phyloP scores from a whole-genome alignment of 1,140 invertebrate genomes.

The Heliconius eleuchia region DNA sequence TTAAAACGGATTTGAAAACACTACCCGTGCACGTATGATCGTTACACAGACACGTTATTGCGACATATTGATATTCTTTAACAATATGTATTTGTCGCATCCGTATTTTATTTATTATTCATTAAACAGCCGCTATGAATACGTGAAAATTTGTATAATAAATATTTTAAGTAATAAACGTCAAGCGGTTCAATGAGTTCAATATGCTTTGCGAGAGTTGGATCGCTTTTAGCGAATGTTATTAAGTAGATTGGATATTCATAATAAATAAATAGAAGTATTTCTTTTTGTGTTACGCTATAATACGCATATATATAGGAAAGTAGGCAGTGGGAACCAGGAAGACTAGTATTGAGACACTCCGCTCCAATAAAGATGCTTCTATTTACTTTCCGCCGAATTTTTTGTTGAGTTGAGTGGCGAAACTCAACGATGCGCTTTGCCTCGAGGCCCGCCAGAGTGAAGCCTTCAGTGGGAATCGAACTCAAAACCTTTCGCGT shows the following conservation, averaged over 20 bases:
- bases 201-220: conserved; percentile 14
- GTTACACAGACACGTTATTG: neutral
- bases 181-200: conserved; percentile 9
- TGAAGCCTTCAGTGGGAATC: too few species aligned
- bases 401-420: too few species aligned
- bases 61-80: neutral
- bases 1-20: neutral
- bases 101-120: neutral
- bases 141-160: neutral
- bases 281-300: too few species aligned
- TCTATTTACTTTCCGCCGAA: too few species aligned
- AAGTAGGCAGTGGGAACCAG: too few species aligned
- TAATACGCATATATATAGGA: too few species aligned
- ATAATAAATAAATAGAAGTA: neutral
- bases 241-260: neutral
- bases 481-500: too few species aligned
- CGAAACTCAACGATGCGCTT: too few species aligned
- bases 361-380: too few species aligned
- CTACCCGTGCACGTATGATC: too few species aligned
- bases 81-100: neutral
- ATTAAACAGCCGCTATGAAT: neutral
- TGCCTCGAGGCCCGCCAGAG: too few species aligned
- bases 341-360: too few species aligned
- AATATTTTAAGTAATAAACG: conserved; percentile 13
- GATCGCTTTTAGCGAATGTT: conserved; percentile 13